Conservation (phyloP, 2,797 vertebrate species). For the Acanthiza pusilla region DNA sequence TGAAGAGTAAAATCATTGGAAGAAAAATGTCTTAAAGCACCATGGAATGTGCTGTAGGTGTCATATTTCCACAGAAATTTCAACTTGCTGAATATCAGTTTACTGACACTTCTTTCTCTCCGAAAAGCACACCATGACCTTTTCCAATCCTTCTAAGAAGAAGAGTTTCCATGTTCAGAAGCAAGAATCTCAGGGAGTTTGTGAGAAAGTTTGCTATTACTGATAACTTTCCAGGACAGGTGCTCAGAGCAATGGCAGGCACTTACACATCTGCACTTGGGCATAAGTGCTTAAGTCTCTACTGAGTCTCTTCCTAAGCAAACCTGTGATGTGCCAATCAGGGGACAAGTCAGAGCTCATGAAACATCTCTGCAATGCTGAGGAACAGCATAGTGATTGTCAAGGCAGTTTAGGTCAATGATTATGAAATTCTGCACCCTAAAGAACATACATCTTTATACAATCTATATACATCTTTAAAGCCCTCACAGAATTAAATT, state of each 20-base stretch:
- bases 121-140: background rate
- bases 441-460: background rate
- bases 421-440: background rate
- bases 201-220: background rate
- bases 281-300: background rate
- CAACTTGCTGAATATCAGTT: background rate
- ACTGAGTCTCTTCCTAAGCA: background rate
- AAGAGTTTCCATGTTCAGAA: background rate
- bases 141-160: background rate
- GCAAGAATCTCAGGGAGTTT: background rate
- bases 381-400: background rate
- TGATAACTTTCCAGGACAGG: background rate
- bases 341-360: background rate
- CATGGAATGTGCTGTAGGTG: background rate
- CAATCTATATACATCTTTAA: background rate
- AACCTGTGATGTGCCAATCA: background rate
- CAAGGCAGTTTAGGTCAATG: background rate
- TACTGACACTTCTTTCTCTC: background rate
- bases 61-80: background rate
- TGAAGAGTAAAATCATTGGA: background rate
- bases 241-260: background rate
- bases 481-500: background rate
- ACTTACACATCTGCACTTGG: background rate
- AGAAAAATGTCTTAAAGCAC: background rate
- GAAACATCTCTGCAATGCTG: background rate